phyloP scores from a whole-genome alignment of 2,113 vertebrate species.

The Butorides virescens region DNA sequence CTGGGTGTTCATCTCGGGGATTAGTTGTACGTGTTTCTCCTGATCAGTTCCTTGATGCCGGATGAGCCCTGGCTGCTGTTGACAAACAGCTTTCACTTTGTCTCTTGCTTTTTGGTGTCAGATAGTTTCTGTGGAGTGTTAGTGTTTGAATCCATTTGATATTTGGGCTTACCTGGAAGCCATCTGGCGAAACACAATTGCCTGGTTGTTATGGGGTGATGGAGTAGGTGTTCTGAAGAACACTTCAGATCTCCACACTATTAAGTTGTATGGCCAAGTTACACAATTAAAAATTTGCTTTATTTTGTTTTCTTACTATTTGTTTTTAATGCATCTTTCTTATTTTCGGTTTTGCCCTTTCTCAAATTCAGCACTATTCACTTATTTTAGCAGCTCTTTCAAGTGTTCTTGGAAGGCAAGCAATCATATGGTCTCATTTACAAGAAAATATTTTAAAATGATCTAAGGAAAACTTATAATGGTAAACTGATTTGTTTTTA shows the following conservation, averaged over 20 bases:
- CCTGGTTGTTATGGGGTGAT: neutral
- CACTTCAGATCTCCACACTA: neutral
- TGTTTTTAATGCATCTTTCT: neutral
- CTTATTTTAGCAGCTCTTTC: neutral
- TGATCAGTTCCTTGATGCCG: neutral
- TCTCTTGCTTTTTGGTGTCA: neutral
- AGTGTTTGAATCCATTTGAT: neutral
- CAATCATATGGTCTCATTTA: conserved; percentile 1
- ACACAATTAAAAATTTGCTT: neutral
- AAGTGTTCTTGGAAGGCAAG: neutral
- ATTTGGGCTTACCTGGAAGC: neutral
- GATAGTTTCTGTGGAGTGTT: neutral
- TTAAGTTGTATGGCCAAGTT: neutral
- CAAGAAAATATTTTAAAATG: neutral
- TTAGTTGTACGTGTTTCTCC: neutral
- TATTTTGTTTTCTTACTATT: neutral
- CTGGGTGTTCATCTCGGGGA: neutral
- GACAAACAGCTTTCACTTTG: neutral
- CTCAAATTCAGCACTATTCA: neutral
- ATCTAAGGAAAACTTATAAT: neutral
- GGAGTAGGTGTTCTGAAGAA: neutral
- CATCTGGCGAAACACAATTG: neutral
- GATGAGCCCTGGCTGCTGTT: neutral
- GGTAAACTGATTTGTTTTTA: neutral
- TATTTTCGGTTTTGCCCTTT: neutral